Base-by-base conservation (phyloP, 2,888 invertebrate genomes). In the Pteria penguin region DNA sequence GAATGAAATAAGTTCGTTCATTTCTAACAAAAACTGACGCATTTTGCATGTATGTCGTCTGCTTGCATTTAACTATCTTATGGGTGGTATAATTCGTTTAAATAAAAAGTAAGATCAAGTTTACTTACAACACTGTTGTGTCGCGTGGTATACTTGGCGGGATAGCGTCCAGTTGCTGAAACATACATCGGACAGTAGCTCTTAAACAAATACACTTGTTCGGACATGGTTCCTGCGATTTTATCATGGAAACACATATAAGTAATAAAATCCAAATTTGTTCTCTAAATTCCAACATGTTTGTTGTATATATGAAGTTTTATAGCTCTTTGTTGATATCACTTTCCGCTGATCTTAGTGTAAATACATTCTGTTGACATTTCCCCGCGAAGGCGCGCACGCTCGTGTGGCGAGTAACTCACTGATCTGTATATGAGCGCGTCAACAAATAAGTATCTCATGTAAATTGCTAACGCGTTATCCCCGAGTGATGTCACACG, bases 121-220 rank as follows among this genome's bases (percentile, higher is more conserved):
- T 26, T 76, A 76, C 76, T 69, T 67, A 76, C 76, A 76, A 54
- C n/a, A 76, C 76, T 14, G 72, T 69, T 27, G 76, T 76, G 14
- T 68, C 63, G 4, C 36, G 18, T 22, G 76, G 76, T 45, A 76
- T 69, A 26, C 31, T 27, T 24, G 65, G 45, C 14, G 76, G 76
- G 18, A 76, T 61, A 24, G 55, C 27, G 61, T 72, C 72, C 69
- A 76, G 32, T 36, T 76, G 72, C 4, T 66, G 72, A 65, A 73
- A 76, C 76, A 72, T 76, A 58, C 76, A 76, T 65, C 76, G 45
- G 31, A 76, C 76, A 18, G 76, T 68, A 26, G 27, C 65, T 65
- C 76, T 55, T 60, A 72, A 63, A 72, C 76, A 76, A 26, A 72
- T 67, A 76, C 76, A 76, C 62, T 73, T 72, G 4, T 57, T 68